Percentiles rank a stretch among this genome's conserved stretches.
Evolutionary conservation across 1,140 invertebrate species (phyloP).

Genomic region (Forficula auricularia): DNA sequence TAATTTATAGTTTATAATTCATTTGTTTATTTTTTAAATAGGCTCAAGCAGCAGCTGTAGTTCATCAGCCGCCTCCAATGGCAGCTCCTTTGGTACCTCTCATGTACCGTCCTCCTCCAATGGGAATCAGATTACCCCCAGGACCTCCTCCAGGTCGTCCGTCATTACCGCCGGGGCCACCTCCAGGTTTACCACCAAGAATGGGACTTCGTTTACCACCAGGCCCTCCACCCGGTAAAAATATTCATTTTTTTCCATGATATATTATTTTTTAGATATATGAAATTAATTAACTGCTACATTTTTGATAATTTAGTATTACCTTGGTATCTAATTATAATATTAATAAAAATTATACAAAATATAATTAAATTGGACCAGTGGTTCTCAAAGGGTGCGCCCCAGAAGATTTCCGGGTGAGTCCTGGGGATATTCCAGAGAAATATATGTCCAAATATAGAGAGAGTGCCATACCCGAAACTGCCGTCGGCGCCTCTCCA

Average conservation of each 20-base stretch:
- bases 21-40: no score
- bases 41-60: conserved; percentile 14
- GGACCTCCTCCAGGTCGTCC: conserved; percentile 30
- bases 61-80: conserved; percentile 16
- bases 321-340: no score
- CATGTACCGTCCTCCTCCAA: conserved; percentile 22
- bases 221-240: conserved; percentile 44
- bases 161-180: conserved; percentile 25
- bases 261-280: not conserved
- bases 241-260: conserved; percentile 23
- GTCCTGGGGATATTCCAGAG: no score
- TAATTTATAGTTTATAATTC: no score
- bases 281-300: not conserved
- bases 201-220: conserved; percentile 33
- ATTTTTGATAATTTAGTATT: no score
- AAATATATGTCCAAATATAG: no score
- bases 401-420: no score
- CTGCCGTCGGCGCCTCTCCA: no score
- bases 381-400: no score
- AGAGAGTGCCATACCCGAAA: no score
- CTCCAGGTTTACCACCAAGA: conserved; percentile 33
- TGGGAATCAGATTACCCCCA: conserved; percentile 29
- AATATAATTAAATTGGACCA: no score
- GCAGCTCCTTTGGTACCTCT: conserved; percentile 18
- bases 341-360: no score